Conservation (phyloP, 2,797 vertebrate genomes). For the Xiphophorus birchmanni region DNA sequence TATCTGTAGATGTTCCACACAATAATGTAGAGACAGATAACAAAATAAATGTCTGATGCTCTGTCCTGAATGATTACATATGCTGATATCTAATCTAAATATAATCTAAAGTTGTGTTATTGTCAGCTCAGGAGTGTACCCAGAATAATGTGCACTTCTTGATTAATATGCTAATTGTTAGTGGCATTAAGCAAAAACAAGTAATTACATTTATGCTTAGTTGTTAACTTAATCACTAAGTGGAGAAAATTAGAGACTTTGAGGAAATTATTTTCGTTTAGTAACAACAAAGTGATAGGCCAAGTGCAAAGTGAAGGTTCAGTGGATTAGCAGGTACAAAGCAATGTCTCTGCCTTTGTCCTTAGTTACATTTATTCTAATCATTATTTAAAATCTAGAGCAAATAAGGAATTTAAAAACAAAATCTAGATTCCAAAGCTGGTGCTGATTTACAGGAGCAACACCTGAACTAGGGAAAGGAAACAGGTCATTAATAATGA, state of each 20-base stretch:
- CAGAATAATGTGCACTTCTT: conserved; percentile 33
- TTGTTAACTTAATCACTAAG: conserved; percentile 7
- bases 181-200: conserved; percentile 32
- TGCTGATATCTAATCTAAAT: too few species aligned
- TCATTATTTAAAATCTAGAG: neutral
- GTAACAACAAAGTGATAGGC: neutral
- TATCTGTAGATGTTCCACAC: neutral
- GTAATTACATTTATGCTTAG: conserved; percentile 43
- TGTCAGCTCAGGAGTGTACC: neutral
- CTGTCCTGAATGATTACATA: neutral
- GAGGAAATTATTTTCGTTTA: neutral
- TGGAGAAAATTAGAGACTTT: conserved; percentile 21
- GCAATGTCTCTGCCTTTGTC: neutral
- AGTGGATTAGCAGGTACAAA: neutral
- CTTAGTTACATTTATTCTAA: neutral
- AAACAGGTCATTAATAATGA: neutral
- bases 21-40: neutral
- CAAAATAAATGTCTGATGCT: neutral
- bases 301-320: neutral
- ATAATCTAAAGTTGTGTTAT: neutral
- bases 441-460: neutral
- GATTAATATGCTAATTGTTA: conserved; percentile 36
- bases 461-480: neutral
- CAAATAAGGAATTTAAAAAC: neutral
- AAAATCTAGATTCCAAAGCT: neutral